phyloP scores from a whole-genome alignment of 2,797 vertebrate genomes.

The Aulostomus chinensis region DNA sequence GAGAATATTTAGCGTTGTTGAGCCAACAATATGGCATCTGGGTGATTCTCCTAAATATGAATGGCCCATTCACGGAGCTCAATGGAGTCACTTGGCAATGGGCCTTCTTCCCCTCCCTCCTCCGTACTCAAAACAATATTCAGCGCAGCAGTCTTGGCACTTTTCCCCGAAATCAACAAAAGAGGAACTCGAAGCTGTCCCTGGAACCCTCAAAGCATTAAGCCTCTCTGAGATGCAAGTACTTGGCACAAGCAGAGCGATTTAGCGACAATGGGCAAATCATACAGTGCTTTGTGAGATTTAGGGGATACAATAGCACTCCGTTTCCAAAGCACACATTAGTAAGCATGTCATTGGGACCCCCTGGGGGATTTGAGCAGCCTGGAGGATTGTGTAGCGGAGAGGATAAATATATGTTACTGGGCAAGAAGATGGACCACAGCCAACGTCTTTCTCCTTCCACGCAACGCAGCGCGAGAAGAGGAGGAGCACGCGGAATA shows the following conservation, averaged over 20 bases:
- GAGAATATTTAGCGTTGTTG: slow-evolving; percentile 73
- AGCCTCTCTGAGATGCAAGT: slow-evolving; percentile 75
- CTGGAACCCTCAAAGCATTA: slow-evolving; percentile 76
- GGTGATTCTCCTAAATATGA: slow-evolving; percentile 85
- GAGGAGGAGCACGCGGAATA: slow-evolving; percentile 60
- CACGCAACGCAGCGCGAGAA: slow-evolving; percentile 6
- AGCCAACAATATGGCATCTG: slow-evolving; percentile 82
- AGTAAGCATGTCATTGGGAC: slow-evolving; percentile 76
- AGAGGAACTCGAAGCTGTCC: slow-evolving; percentile 74
- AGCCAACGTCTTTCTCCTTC: slow-evolving; percentile 56
- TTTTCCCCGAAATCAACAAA: slow-evolving; percentile 77
- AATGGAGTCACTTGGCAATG: slow-evolving; percentile 76
- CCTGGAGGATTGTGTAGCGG: slow-evolving; percentile 69
- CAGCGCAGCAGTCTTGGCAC: slow-evolving; percentile 76
- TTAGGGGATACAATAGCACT: slow-evolving; percentile 76
- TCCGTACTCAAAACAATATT: slow-evolving; percentile 78
- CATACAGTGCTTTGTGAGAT: slow-evolving; percentile 77
- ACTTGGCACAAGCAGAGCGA: slow-evolving; percentile 75
- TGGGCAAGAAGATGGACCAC: slow-evolving; percentile 60
- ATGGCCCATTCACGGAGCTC: slow-evolving; percentile 81
- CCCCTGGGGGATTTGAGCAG: slow-evolving; percentile 66
- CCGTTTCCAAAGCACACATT: slow-evolving; percentile 77
- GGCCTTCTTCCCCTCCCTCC: slow-evolving; percentile 62
- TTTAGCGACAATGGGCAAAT: slow-evolving; percentile 77
- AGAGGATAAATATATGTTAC: slow-evolving; percentile 79